Percentiles rank a stretch among this genome's conserved stretches.
Evolutionary conservation across 2,113 vertebrate genomes (phyloP).

Genomic region (Prunella himalayana): DNA sequence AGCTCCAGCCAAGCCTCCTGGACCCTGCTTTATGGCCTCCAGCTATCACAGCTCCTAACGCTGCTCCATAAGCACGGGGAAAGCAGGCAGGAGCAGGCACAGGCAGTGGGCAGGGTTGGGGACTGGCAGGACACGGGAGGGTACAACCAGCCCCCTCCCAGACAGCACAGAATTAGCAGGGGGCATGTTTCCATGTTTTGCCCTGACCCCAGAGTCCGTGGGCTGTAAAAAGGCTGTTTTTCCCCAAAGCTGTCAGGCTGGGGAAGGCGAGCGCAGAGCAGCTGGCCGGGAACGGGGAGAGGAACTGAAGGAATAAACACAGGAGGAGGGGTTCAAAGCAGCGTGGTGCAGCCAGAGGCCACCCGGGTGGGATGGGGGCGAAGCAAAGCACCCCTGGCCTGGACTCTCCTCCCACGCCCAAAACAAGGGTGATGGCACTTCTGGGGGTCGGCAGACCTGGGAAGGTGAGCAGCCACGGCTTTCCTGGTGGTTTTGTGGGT

Average conservation of each 20-base stretch:
- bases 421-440: background rate
- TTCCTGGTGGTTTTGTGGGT: background rate
- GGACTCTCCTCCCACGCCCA: background rate
- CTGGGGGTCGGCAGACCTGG: background rate
- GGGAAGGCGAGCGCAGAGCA: background rate
- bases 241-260: background rate
- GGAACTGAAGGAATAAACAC: constrained; percentile 32
- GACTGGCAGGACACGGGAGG: background rate
- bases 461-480: background rate
- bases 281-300: background rate
- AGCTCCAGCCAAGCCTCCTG: background rate
- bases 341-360: background rate
- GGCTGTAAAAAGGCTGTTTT: background rate
- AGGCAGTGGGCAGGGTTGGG: fast-evolving
- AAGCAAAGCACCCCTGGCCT: background rate
- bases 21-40: background rate
- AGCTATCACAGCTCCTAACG: background rate
- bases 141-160: background rate
- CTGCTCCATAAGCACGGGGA: fast-evolving
- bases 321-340: background rate
- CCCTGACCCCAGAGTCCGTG: background rate
- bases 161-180: background rate
- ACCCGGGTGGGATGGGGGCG: background rate
- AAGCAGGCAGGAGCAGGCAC: background rate
- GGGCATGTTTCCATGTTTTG: background rate